Conservation (phyloP, 2,888 invertebrate species). For the Drosophila limbata region DNA sequence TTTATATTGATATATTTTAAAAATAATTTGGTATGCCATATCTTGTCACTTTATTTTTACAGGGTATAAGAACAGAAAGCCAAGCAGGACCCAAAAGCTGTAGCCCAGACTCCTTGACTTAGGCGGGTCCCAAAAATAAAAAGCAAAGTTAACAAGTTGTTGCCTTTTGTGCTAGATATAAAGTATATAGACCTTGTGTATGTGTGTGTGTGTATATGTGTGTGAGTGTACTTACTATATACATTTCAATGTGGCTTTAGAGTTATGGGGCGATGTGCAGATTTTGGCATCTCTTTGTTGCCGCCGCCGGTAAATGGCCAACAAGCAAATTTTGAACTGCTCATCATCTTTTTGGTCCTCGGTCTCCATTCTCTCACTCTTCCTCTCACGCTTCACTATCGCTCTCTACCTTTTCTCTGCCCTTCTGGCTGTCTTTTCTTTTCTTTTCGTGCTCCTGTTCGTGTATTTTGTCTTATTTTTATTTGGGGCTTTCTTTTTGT, state of each 20-base stretch:
- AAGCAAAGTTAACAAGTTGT: conserved; percentile 78
- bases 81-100: conserved; percentile 24
- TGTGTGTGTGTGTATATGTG: conserved; percentile 5
- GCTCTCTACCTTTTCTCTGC: neutral
- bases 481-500: conserved; percentile 11
- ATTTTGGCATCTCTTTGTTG: conserved; percentile 61
- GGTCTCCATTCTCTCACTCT: neutral
- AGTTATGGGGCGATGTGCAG: conserved; percentile 55
- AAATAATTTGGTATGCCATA: neutral
- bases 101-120: conserved; percentile 35
- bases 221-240: conserved; percentile 22
- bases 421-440: neutral
- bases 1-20: too few relatives aligned
- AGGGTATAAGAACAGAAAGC: conserved; percentile 19
- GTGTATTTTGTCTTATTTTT: conserved; percentile 37
- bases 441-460: conserved; percentile 2
- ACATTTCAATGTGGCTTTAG: conserved; percentile 58
- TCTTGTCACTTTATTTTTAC: neutral
- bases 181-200: conserved; percentile 23
- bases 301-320: conserved; percentile 58
- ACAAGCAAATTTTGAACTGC: conserved; percentile 68
- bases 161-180: conserved; percentile 60
- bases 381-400: neutral
- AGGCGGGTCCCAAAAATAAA: conserved; percentile 64
- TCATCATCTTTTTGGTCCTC: conserved; percentile 55